Evolutionary conservation across 2,888 invertebrate species (phyloP).

Genomic region (Carabus problematicus): DNA sequence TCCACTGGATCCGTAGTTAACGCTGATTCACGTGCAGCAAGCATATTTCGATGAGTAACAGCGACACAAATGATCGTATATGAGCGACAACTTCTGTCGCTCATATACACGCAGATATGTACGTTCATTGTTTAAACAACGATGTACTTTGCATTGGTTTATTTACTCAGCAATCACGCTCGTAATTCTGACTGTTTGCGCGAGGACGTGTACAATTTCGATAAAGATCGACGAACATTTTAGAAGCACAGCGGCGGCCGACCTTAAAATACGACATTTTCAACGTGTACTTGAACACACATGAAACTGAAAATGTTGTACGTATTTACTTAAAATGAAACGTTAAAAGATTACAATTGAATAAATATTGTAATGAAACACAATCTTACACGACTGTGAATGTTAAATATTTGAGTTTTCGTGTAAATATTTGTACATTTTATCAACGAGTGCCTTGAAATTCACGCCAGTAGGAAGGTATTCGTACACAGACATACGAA

Average conservation of each 20-base stretch:
- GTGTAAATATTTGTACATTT: slow-evolving; percentile 38
- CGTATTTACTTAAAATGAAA: background rate
- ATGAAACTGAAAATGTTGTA: no score
- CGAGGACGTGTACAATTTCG: no score
- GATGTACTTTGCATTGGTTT: slow-evolving; percentile 20
- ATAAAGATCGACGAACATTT: no score
- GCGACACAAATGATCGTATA: no score
- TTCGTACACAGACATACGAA: no score
- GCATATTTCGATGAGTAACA: background rate
- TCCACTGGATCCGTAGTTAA: background rate
- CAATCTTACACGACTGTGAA: slow-evolving; percentile 15
- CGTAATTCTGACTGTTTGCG: no score
- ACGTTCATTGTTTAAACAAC: slow-evolving; percentile 12
- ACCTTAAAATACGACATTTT: no score
- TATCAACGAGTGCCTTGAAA: slow-evolving; percentile 33
- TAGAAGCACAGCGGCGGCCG: no score
- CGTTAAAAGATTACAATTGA: slow-evolving; percentile 7
- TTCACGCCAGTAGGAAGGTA: slow-evolving; percentile 8
- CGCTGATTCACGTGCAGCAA: background rate
- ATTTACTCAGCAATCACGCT: slow-evolving; percentile 11
- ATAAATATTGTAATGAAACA: background rate
- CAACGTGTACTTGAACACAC: no score
- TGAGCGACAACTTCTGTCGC: background rate
- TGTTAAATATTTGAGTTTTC: slow-evolving; percentile 37
- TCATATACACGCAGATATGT: background rate